Evolutionary conservation across 1,140 invertebrate genomes (phyloP).

Genomic region (Ceratina calcarata): DNA sequence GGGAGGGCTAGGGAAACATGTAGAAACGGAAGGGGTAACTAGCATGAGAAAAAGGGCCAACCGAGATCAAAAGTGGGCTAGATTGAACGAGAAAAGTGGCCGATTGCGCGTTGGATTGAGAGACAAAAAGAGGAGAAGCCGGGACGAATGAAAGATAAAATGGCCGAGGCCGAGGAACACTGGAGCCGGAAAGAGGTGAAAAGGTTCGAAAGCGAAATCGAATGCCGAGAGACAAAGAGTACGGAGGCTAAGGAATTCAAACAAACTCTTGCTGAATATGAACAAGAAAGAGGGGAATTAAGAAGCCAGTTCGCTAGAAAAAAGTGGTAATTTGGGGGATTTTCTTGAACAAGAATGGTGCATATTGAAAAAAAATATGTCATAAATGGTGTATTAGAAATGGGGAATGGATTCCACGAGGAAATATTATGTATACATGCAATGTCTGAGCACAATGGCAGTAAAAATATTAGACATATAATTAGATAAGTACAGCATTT

Average conservation of each 20-base stretch:
- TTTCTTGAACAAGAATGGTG: background rate
- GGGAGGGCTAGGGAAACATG: background rate
- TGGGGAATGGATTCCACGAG: too few relatives aligned
- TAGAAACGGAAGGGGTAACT: conserved; percentile 13
- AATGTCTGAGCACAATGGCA: too few relatives aligned
- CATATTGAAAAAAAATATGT: background rate
- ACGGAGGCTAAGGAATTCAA: background rate
- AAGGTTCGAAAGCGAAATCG: conserved; percentile 11
- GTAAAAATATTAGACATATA: too few relatives aligned
- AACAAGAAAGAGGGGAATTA: background rate
- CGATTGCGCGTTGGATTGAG: conserved; percentile 30
- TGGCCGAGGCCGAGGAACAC: background rate
- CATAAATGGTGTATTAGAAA: background rate
- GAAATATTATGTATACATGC: too few relatives aligned
- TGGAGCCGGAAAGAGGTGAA: background rate
- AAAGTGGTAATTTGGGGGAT: background rate
- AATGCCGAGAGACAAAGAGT: conserved; percentile 2
- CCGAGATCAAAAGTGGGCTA: conserved; percentile 26
- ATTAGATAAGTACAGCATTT: background rate
- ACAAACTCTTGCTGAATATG: background rate
- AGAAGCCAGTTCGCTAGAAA: background rate
- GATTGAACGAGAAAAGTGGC: conserved; percentile 10
- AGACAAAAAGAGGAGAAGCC: conserved; percentile 14
- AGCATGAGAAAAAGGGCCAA: background rate
- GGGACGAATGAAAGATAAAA: conserved; percentile 16